Evolutionary conservation across 2,113 vertebrate genomes (phyloP).

Genomic region (Mus pahari): DNA sequence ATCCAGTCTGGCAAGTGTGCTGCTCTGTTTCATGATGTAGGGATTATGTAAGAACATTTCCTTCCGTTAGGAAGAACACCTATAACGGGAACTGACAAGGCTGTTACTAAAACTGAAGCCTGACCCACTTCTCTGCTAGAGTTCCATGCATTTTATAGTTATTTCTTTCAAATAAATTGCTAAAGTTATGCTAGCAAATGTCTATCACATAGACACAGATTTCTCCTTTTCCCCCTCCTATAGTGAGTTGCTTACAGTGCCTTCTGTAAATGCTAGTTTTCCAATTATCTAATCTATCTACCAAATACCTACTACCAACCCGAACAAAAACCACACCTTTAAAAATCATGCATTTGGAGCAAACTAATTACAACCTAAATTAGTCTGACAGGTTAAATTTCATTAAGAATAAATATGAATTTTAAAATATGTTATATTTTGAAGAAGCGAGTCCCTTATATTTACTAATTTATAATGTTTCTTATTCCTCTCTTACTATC

Average conservation of each 20-base stretch:
- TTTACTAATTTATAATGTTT: not conserved
- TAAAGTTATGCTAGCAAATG: conserved; percentile 3
- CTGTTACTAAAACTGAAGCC: conserved; percentile 61
- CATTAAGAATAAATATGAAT: conserved; percentile 22
- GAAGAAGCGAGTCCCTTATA: conserved; percentile 3
- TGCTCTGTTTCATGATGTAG: conserved; percentile 56
- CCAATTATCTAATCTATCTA: not conserved
- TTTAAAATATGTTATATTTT: conserved; percentile 48
- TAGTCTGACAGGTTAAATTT: not conserved
- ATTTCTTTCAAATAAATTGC: conserved; percentile 61
- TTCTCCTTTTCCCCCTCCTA: not conserved
- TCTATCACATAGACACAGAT: not conserved
- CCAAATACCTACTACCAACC: not conserved
- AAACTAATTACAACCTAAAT: conserved; percentile 13
- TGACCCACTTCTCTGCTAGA: conserved; percentile 69
- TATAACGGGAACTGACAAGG: conserved; percentile 64
- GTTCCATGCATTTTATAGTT: conserved; percentile 39
- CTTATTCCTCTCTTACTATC: not conserved
- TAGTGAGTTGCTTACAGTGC: not conserved
- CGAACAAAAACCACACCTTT: conserved; percentile 1
- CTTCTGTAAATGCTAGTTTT: not conserved
- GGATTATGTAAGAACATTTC: conserved; percentile 44
- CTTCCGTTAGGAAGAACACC: conserved; percentile 61
- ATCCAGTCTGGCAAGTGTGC: conserved; percentile 6
- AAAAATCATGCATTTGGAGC: not conserved